A percentile compares a stretch with the other conserved stretches of the same genome.
phyloP scores from a whole-genome alignment of 1,140 invertebrate genomes.

The Drosophila paulistorum region DNA sequence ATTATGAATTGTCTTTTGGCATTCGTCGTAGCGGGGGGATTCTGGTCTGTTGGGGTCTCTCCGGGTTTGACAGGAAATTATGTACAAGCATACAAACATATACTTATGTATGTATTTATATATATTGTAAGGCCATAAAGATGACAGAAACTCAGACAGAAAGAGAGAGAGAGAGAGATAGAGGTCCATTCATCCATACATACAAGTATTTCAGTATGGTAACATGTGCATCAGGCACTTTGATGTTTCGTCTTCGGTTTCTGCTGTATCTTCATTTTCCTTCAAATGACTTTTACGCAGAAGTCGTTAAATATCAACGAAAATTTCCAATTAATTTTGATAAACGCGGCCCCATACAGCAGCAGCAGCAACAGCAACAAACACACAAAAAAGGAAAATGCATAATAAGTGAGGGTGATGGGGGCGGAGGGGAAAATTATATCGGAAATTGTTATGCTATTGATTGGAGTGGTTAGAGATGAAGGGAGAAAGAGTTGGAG shows the following conservation, averaged over 20 bases:
- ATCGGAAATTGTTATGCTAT: conserved; percentile 67
- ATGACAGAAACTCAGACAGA: conserved; percentile 52
- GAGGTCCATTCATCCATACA: neutral
- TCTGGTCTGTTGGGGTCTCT: conserved; percentile 2
- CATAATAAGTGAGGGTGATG: conserved; percentile 12
- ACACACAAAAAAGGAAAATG: conserved; percentile 30
- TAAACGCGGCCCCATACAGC: conserved; percentile 60
- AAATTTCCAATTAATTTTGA: conserved; percentile 82
- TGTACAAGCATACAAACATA: neutral
- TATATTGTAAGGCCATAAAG: conserved; percentile 72
- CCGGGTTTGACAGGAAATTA: conserved; percentile 72
- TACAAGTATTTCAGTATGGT: conserved; percentile 36
- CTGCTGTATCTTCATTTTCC: conserved; percentile 42
- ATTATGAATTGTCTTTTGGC: conserved; percentile 76
- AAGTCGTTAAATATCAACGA: conserved; percentile 81
- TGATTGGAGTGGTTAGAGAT: conserved; percentile 41
- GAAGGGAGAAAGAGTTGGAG: conserved; percentile 3
- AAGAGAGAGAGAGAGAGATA: conserved; percentile 41
- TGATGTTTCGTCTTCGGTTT: conserved; percentile 45
- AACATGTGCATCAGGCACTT: conserved; percentile 67
- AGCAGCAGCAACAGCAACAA: conserved; percentile 31
- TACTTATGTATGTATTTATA: conserved; percentile 16
- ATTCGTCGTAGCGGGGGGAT: conserved; percentile 27
- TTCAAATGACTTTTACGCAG: conserved; percentile 77
- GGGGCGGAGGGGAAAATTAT: conserved; percentile 40